Evolutionary conservation across 1,140 invertebrate genomes (phyloP).

Genomic region (Nephotettix cincticeps): DNA sequence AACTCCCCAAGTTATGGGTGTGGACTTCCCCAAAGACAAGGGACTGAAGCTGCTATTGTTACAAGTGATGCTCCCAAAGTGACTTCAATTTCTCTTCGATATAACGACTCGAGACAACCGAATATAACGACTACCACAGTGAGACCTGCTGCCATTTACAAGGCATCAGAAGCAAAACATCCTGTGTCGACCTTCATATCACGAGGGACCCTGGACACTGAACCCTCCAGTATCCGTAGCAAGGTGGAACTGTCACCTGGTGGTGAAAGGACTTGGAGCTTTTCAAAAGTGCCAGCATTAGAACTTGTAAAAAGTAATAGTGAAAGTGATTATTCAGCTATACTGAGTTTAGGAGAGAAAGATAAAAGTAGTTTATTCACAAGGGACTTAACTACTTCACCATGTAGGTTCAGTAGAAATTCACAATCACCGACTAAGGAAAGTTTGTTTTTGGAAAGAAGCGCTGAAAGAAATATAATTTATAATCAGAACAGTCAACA

Average conservation of each 20-base stretch:
- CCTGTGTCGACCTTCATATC: not conserved
- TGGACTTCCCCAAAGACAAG: not conserved
- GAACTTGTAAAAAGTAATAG: not conserved
- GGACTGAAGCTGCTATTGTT: not conserved
- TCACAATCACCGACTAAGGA: slow-evolving; percentile 14
- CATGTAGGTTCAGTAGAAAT: slow-evolving; percentile 1
- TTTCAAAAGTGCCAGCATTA: not conserved
- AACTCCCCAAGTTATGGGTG: not conserved
- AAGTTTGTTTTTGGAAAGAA: not conserved
- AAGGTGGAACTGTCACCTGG: not conserved
- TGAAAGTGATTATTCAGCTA: not conserved
- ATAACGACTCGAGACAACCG: not conserved
- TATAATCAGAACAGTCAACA: slow-evolving; percentile 14
- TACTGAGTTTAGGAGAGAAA: not conserved
- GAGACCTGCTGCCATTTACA: not conserved
- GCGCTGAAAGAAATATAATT: not conserved
- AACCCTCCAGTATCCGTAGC: not conserved
- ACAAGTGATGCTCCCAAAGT: not conserved
- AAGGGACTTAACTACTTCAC: not conserved
- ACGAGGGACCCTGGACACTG: not conserved
- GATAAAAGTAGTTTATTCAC: not conserved
- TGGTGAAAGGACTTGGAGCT: slow-evolving; percentile 12
- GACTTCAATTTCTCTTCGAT: slow-evolving; percentile 16
- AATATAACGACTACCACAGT: not conserved
- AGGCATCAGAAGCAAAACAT: not conserved